These are phyloP conservation scores for Diadophis punctatus DNA, from an alignment of 2,113 vertebrate species.

Conservation along the genomic window DNA sequence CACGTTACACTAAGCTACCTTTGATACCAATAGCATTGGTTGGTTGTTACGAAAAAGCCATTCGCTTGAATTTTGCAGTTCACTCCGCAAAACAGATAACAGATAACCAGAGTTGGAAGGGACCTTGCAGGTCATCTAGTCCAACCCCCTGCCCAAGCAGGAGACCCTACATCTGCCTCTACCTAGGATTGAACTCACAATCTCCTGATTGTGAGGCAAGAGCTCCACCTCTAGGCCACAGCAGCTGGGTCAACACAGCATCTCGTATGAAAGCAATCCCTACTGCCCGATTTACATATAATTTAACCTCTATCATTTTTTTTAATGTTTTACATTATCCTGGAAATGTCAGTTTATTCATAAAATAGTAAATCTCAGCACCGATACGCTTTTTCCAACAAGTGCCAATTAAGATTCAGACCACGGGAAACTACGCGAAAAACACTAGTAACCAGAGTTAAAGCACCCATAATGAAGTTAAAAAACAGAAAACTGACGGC, in stretches of 20 bases:
- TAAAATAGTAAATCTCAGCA: background rate
- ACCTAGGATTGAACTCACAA: no score
- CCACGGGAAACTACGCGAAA: background rate
- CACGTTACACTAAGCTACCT: background rate
- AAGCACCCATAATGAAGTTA: background rate
- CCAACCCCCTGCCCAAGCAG: no score
- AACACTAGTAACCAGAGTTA: background rate
- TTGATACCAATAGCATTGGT: background rate
- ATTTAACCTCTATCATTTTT: background rate
- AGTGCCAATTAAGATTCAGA: background rate
- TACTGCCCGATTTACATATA: background rate
- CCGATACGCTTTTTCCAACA: background rate
- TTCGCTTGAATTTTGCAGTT: background rate
- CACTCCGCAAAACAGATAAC: no score
- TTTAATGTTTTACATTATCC: background rate
- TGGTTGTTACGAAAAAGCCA: background rate
- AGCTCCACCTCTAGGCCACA: no score
- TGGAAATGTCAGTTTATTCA: background rate
- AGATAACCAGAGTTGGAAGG: no score
- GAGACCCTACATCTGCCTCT: no score
- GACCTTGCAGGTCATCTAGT: no score
- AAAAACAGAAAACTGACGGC: background rate
- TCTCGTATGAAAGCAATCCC: background rate
- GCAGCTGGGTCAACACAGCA: no score
- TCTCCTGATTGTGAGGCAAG: no score